phyloP scores from a whole-genome alignment of 1,140 invertebrate genomes.

The Drosophila oshimai region DNA sequence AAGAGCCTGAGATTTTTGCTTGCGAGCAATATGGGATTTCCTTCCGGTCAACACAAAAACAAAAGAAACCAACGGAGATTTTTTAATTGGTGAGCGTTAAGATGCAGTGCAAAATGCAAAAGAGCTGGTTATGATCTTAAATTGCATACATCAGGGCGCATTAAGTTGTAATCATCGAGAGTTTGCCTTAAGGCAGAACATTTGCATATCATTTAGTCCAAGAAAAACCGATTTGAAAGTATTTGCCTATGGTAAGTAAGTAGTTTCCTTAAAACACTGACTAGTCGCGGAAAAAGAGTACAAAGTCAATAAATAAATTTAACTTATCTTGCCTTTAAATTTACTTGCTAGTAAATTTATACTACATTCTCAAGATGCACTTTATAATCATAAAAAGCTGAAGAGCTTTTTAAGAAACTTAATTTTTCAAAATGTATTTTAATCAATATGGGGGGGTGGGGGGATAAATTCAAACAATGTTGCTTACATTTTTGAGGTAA shows the following conservation, averaged over 20 bases:
- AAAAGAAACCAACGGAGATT: slow-evolving; percentile 15
- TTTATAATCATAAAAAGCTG: too few relatives aligned
- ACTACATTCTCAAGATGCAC: background rate
- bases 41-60: slow-evolving; percentile 47
- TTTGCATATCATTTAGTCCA: slow-evolving; percentile 17
- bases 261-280: background rate
- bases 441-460: too few relatives aligned
- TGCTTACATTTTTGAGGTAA: too few relatives aligned
- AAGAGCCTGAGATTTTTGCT: slow-evolving; percentile 41
- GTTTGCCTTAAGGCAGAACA: background rate
- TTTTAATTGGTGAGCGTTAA: slow-evolving; percentile 25
- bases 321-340: too few relatives aligned
- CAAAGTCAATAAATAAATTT: background rate
- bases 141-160: slow-evolving; percentile 57
- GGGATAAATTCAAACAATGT: too few relatives aligned
- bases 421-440: too few relatives aligned
- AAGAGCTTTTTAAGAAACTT: too few relatives aligned
- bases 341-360: background rate
- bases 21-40: slow-evolving; percentile 60
- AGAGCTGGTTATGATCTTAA: background rate
- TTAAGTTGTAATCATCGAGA: background rate
- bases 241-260: background rate
- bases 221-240: background rate
- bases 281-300: background rate
- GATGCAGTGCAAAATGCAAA: slow-evolving; percentile 16